A percentile compares a stretch with the other conserved stretches of the same genome.
These are phyloP conservation scores for Gila robusta DNA, from an alignment of 2,797 vertebrate genomes.

Conservation along the genomic window DNA sequence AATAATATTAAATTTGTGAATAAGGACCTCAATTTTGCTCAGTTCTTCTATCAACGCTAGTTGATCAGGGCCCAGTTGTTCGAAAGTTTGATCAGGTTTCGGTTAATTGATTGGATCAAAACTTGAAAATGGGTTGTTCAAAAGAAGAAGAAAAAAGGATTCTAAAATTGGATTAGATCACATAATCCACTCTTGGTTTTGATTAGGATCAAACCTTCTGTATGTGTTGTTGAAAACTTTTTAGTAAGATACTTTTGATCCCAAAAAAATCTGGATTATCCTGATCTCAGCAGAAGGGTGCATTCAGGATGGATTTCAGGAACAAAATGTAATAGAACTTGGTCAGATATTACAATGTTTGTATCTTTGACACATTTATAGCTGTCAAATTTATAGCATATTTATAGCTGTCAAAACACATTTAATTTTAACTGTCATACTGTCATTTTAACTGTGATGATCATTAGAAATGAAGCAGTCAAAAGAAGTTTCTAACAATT, in stretches of 20 bases:
- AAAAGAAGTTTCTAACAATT: neutral
- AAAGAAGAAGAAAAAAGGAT: no score
- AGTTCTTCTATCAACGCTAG: neutral
- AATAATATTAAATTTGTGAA: neutral
- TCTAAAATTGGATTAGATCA: neutral
- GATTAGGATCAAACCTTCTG: neutral
- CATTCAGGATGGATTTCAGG: neutral
- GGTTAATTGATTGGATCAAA: neutral
- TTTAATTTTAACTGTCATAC: neutral
- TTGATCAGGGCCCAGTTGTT: no score
- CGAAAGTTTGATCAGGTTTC: neutral
- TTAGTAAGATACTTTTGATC: neutral
- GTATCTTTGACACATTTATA: neutral
- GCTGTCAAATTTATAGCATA: neutral
- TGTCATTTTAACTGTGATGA: neutral
- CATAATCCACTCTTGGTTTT: neutral
- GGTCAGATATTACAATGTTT: neutral
- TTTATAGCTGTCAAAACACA: neutral
- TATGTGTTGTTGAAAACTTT: neutral
- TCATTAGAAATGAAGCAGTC: neutral
- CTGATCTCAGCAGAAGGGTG: neutral
- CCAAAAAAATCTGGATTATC: accelerated
- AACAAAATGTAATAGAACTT: neutral
- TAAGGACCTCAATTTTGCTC: neutral
- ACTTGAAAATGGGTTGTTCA: neutral